Evolutionary conservation across 2,113 vertebrate genomes (phyloP), one percentile per base, ranked within the genome.

Genomic region (Rhegmatorhina hoffmannsi): DNA sequence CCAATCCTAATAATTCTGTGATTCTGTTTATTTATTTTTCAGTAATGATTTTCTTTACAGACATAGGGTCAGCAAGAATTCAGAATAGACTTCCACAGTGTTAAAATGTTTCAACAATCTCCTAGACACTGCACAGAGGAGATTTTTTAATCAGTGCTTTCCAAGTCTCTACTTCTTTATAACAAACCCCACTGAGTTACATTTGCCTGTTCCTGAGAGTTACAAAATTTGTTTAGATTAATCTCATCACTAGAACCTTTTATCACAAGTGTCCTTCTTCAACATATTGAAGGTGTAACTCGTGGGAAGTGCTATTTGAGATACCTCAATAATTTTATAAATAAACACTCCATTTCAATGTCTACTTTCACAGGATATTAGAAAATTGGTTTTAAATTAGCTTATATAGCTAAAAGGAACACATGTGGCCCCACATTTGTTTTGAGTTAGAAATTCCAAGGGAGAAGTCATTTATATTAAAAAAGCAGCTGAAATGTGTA

Each of bases 201-300:
- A 63, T 53, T 60, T 58, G 69, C 34, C 38, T 87, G 34, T n/a
- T 91, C 33, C 78, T 38, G 34, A 85, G 67, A 62, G n/a, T 1
- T 91, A 26, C 14, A 59, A 89, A 68, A 21, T 90, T 94, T 86
- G 34, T 85, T 92, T 88, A 86, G n/a, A 53, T 50, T 68, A 89
- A 64, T 78, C 44, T 67, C 21, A 60, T 78, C 73, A 49, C 10
- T 33, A 84, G 34, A 75, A 69, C 44, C 31, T 58, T 88, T 72
- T 44, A 64, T 79, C 59, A 63, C 17, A 68, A 63, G 17, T 77
- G 56, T 86, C 52, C 72, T 90, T 44, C 69, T 84, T 63, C 67
- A 86, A 88, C 17, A 52, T 56, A 69, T 9, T 59, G 60, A 85
- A 77, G 56, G 56, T 67, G 21, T 19, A 77, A 5, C 13, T 74